Evolutionary conservation across 2,888 invertebrate species (phyloP), one percentile per base, ranked within the genome.

Genomic region (Zonitis immaculata): DNA sequence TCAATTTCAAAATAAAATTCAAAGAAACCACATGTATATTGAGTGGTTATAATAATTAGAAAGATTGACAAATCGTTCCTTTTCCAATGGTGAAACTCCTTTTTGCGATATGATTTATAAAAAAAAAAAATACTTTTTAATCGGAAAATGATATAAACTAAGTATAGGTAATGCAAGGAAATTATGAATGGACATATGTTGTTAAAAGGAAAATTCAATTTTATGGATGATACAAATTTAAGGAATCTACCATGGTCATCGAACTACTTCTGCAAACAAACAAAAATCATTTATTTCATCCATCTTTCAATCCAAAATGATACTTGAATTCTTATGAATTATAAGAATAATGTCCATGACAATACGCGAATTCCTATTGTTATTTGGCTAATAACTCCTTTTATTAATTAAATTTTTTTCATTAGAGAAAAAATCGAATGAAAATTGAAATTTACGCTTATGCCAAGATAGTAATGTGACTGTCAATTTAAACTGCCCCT

Each of bases 11-110:
- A 22, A 22, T 3, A 5, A 22, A 22, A 22, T 22, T 22, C 7
- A 51, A 20, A 6, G 6, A 26, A 26, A 26, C 8, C 8, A 26
- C 26, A 26, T n/a, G n/a, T n/a, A 7, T 8, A 5, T 26, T 26
- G 26, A 39, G 11, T n/a, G 1, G n/a, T 20, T 6, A 7, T 18
- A 18, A 14, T 42, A 20, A 46, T 27, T 44, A 12, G 8, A 14
- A 30, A 12, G 11, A 26, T 50, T 18, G 32, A 49, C 18, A 35
- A 35, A 44, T 49, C 20, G 46, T 57, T 57, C 54, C 54, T 44
- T 54, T 50, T 44, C 39, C 18, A 43, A 46, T 60, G 60, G 60
- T 60, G 60, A 59, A 59, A 59, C 54, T 53, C 51, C 54, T 57
- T 55, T 45, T 14, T 30, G 45, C 16, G 26, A 45, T 28, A 28